These are phyloP conservation scores for Sebastiscus albofasciatus DNA, from an alignment of 2,797 vertebrate genomes.

Conservation along the genomic window DNA sequence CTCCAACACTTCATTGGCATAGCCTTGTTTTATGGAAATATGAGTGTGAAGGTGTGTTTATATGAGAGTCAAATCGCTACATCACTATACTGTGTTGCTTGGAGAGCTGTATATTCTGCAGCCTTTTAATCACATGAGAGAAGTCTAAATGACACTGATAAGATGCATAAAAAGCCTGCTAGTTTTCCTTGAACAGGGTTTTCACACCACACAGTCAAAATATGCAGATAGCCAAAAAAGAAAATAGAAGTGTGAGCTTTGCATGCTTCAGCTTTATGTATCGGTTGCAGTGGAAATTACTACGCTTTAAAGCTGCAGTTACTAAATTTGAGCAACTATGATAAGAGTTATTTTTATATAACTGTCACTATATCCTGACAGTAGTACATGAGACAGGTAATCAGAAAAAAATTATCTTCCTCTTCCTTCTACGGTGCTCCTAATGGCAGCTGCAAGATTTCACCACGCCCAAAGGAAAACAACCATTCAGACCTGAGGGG, in stretches of 20 bases:
- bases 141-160: slow-evolving; percentile 70
- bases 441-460: too few species aligned
- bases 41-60: slow-evolving; percentile 1
- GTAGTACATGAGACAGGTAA: too few species aligned
- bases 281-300: background rate
- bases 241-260: slow-evolving; percentile 2
- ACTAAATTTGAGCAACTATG: too few species aligned
- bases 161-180: slow-evolving; percentile 30
- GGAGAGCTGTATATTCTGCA: slow-evolving; percentile 31
- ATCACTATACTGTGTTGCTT: slow-evolving; percentile 18
- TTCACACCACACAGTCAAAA: slow-evolving; percentile 67
- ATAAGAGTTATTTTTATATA: too few species aligned
- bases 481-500: too few species aligned
- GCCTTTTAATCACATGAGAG: slow-evolving; percentile 35
- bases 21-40: slow-evolving; percentile 23
- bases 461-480: too few species aligned
- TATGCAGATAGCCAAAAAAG: slow-evolving; percentile 57
- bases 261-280: background rate
- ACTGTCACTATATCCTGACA: too few species aligned
- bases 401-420: too few species aligned
- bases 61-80: background rate
- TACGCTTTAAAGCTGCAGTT: background rate
- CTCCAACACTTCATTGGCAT: background rate
- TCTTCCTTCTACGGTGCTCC: too few species aligned
- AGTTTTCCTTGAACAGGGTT: slow-evolving; percentile 63